Conservation (phyloP, 2,113 vertebrate species). For the Rhinopomastus cyanomelas region DNA sequence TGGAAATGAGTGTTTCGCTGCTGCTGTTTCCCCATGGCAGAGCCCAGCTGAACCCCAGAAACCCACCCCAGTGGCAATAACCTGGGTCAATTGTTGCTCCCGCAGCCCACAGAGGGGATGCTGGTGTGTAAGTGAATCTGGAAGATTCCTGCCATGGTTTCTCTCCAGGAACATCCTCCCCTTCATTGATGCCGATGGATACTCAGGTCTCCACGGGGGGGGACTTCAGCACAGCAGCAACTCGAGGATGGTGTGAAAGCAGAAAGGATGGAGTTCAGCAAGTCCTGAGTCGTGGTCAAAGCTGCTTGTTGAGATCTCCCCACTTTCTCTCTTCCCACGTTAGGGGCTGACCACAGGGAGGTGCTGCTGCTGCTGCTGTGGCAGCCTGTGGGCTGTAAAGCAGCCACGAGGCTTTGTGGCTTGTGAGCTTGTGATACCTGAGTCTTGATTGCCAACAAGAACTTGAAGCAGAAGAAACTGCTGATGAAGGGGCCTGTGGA, state of each 20-base stretch:
- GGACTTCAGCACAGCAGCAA: constrained; percentile 90
- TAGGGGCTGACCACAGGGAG: neutral
- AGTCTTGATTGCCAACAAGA: neutral
- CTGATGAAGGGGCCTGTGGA: neutral
- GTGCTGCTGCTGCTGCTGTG: constrained; percentile 5
- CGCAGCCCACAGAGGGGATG: too few relatives aligned
- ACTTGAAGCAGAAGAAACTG: neutral
- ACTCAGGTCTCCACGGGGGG: constrained; percentile 90
- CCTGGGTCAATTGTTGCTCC: too few relatives aligned
- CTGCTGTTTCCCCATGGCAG: neutral
- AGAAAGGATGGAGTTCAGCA: constrained; percentile 94
- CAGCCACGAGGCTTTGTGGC: accelerated
- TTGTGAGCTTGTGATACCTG: neutral
- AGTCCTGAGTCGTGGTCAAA: constrained; percentile 73
- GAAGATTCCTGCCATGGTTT: neutral
- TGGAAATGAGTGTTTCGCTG: neutral
- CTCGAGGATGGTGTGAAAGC: constrained; percentile 92
- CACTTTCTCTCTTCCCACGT: neutral
- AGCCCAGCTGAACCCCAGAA: neutral
- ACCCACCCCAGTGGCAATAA: too few relatives aligned
- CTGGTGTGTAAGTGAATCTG: too few relatives aligned
- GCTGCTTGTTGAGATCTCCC: constrained; percentile 12
- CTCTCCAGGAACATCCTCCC: constrained; percentile 85
- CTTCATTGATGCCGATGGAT: constrained; percentile 94
- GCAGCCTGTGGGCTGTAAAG: neutral